Evolutionary conservation across 2,888 invertebrate genomes (phyloP), one percentile per base, ranked within the genome.

Genomic region (Aethes cnicana): DNA sequence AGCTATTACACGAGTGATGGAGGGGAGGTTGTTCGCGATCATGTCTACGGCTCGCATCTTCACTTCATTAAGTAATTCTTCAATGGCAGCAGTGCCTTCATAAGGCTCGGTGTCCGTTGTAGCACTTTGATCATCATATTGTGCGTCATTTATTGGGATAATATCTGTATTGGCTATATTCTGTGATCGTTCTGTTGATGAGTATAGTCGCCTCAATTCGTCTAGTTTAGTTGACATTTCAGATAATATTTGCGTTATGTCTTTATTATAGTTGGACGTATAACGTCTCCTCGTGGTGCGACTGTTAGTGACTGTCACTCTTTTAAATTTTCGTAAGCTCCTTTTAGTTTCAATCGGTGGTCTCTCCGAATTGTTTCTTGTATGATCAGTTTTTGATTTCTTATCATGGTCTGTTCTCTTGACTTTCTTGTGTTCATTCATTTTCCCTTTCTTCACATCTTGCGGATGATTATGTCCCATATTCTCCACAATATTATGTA

Each of bases 21-120:
- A 50, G n/a, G 74, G 72, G 16, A 49, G 68, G 37, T 75, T 69
- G 46, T 66, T 65, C 5, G 63, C 44, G 7, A 76, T 58, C 55
- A 66, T 71, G 49, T 72, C 54, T 16, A 74, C 56, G 1, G 76
- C 72, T 57, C 68, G 76, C 9, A 62, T 52, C 65, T 83, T 84
- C 8, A 81, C 74, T 50, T 73, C 65, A 48, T 76, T 69, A 0
- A 85, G 63, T 30, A 83, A 47, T 11, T 54, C 58, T 64, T 84
- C 84, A 36, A 84, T 69, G 53, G 74, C 66, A 2, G 69, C 72
- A 5, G 78, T 77, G 0, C 66, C 70, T 11, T 44, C n/a, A 6
- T 48, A 57, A 4, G 58, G 37, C 0, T 25, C 18, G 7, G 21
- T n/a, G n/a, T n/a, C 2, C 11, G 26, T 2, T 4, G 6, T 17